Base-by-base conservation (phyloP, 2,888 invertebrate species). In the Aleiodes alternator region DNA sequence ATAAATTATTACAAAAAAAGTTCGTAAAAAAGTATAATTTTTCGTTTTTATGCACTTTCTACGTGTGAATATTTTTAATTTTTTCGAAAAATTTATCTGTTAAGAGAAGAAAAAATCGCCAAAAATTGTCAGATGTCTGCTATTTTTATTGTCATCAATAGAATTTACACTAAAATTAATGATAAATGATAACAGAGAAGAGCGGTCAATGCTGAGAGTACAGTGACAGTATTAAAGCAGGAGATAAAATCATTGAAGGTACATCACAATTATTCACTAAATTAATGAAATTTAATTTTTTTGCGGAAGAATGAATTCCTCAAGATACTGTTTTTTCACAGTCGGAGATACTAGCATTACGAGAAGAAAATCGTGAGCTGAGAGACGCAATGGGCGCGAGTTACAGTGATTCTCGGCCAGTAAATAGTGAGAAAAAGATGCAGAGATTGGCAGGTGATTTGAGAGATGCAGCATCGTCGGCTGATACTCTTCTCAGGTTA, bases 241-340 rank as follows among this genome's bases (percentile, higher is more conserved):
- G 94, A 96, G 90, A 92, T 95, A 56, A 93, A 93, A 86, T 91
- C 91, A 83, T 90, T 96, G 82, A 94, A 92, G 91, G 95, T 94
- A 87, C 87, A 90, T 87, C 79, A 31, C 50, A 50, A 11, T 73
- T 66, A 57, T 9, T 12, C 16, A 66, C 51, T 64, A 0, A 43
- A 9, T 6, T 76, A 7, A 59, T 56, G 29, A 23, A 72, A 73
- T 53, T 57, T 11, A 68, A 38, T 48, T 12, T 51, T 51, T 6
- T 66, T 14, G 6, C 29, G 12, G 0, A 23, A 50, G 23, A 70
- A 38, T 68, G 34, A 50, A 71, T 48, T 56, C 53, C 53, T 38
- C 0, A 50, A 56, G 69, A 50, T 38, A 53, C 48, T 51, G 34
- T 79, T 76, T 73, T 80, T 86, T 87, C n/a, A 76, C 79, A 92